These are phyloP conservation scores for Heterodera schachtii DNA, from an alignment of 1,140 invertebrate species.

Conservation along the genomic window DNA sequence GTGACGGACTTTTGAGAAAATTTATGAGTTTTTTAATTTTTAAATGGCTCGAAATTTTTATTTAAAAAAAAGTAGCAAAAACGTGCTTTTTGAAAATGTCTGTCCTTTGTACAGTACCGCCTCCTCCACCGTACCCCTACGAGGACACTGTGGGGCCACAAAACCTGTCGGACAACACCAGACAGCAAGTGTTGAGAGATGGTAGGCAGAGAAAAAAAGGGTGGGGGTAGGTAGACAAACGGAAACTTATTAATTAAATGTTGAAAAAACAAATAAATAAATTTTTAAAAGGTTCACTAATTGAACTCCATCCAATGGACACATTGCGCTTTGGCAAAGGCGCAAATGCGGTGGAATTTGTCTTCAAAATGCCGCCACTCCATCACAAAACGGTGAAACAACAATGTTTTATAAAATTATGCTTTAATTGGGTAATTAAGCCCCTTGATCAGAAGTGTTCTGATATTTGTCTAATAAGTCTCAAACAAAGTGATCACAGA, in stretches of 20 bases:
- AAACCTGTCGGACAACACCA: neutral
- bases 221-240: no score
- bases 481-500: no score
- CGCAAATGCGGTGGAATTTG: conserved; percentile 30
- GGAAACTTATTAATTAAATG: neutral
- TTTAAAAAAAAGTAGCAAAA: no score
- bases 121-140: conserved; percentile 7
- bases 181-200: conserved; percentile 1
- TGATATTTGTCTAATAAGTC: no score
- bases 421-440: no score
- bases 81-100: no score
- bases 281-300: conserved; percentile 22
- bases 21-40: no score
- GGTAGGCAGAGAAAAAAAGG: neutral
- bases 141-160: neutral
- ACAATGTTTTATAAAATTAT: no score
- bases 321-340: conserved; percentile 39
- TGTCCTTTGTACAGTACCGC: neutral
- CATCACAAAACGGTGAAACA: neutral
- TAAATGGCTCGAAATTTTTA: no score
- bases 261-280: neutral
- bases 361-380: conserved; percentile 35
- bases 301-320: conserved; percentile 31
- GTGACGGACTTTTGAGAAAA: no score
- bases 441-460: no score